Evolutionary conservation across 1,140 invertebrate species (phyloP).

Genomic region (Doryteuthis pealeii): DNA sequence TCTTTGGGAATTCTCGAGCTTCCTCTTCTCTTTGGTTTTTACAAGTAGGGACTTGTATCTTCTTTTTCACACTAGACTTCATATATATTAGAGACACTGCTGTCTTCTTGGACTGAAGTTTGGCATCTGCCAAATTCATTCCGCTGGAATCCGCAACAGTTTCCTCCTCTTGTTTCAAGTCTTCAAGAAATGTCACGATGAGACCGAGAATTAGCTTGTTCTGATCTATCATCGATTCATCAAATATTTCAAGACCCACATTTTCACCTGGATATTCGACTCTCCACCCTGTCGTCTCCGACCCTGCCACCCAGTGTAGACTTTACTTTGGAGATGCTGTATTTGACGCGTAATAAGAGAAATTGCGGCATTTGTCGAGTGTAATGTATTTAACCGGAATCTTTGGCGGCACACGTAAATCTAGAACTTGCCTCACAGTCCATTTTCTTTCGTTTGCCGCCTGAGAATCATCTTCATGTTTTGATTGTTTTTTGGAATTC

Average conservation of each 20-base stretch:
- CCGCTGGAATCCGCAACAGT: too few species aligned
- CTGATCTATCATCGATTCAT: too few species aligned
- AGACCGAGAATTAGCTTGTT: too few species aligned
- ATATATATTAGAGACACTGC: background rate
- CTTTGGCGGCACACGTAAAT: slow-evolving; percentile 20
- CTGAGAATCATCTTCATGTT: background rate
- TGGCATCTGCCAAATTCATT: too few species aligned
- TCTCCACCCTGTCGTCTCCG: background rate
- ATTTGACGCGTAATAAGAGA: slow-evolving; percentile 2
- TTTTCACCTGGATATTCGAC: too few species aligned
- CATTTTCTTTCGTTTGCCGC: background rate
- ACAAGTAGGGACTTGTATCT: background rate
- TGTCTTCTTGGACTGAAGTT: too few species aligned
- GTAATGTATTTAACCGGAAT: slow-evolving; percentile 18
- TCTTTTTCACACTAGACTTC: background rate
- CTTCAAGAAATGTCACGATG: too few species aligned
- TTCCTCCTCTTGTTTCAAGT: too few species aligned
- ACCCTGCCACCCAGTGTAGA: slow-evolving; percentile 2
- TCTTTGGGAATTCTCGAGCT: background rate
- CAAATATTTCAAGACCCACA: too few species aligned
- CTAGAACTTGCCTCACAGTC: slow-evolving; percentile 1
- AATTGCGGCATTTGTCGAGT: slow-evolving; percentile 12
- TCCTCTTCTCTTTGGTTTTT: background rate
- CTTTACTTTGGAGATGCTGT: slow-evolving; percentile 11
- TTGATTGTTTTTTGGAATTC: slow-evolving; percentile 11